A percentile compares a stretch with the other conserved stretches of the same genome.
These are phyloP conservation scores for Merluccius polli DNA, from an alignment of 2,797 vertebrate genomes.

Conservation along the genomic window DNA sequence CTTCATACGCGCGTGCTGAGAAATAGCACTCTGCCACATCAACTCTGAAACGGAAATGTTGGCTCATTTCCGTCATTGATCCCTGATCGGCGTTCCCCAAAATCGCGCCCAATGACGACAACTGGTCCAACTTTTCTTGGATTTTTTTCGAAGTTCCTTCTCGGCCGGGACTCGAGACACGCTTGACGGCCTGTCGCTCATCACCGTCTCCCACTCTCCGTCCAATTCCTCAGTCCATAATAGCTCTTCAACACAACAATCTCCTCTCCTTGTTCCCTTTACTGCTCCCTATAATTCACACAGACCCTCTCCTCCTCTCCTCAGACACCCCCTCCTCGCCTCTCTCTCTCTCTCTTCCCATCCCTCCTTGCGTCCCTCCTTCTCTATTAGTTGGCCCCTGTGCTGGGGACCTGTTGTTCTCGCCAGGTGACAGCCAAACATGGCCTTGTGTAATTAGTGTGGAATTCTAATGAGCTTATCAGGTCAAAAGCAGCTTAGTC, in stretches of 20 bases:
- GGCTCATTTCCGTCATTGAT: no score
- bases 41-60: no score
- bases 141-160: no score
- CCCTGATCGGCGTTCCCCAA: no score
- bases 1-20: no score
- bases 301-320: constrained; percentile 10
- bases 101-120: no score
- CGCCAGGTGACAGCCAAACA: constrained; percentile 64
- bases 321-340: not conserved
- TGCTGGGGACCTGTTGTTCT: constrained; percentile 60
- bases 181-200: no score
- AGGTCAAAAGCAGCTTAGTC: constrained; percentile 79
- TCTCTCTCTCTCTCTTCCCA: constrained; percentile 13
- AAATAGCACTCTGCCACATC: no score
- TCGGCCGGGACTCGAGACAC: no score
- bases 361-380: constrained; percentile 12
- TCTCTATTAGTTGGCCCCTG: constrained; percentile 30
- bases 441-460: constrained; percentile 73
- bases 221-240: constrained; percentile 7
- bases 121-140: no score
- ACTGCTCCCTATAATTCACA: not conserved
- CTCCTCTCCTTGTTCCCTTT: no score
- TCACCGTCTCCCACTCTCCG: constrained; percentile 10
- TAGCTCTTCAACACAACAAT: no score
- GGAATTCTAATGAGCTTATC: constrained; percentile 82